These are phyloP conservation scores for Pentamera pediparva DNA, from an alignment of 53 echinoderm and acorn worm species.

Conservation along the genomic window DNA sequence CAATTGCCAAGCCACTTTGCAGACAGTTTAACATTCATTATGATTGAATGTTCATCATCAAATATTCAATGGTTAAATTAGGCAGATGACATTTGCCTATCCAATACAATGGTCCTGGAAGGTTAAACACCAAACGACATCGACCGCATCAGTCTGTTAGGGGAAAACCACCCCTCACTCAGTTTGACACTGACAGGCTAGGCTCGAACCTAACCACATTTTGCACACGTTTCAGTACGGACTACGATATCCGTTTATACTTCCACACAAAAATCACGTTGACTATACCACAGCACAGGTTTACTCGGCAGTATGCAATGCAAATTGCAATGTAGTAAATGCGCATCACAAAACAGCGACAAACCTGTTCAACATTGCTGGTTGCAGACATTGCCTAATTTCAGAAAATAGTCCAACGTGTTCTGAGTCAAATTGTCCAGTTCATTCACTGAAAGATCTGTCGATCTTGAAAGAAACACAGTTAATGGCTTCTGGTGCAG, in stretches of 20 bases:
- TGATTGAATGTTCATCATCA: no score
- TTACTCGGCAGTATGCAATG: no score
- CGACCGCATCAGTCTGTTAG: neutral
- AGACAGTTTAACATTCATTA: no score
- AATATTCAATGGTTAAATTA: no score
- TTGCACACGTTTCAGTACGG: neutral
- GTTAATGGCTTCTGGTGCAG: neutral
- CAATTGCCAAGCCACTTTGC: neutral
- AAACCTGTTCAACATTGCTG: conserved; percentile 97
- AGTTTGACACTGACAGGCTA: no score
- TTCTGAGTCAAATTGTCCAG: conserved; percentile 21
- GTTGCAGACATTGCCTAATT: conserved; percentile 96
- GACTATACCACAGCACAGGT: conserved; percentile 1
- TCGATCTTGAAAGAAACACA: neutral
- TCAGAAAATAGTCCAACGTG: conserved; percentile 40
- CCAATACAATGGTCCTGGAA: neutral
- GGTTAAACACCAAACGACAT: neutral
- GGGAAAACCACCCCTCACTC: no score
- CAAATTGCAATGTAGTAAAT: neutral
- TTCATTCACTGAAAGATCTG: neutral
- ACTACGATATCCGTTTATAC: neutral
- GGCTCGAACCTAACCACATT: neutral
- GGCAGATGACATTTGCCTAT: neutral
- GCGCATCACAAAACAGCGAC: conserved; percentile 24
- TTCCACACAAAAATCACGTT: conserved; percentile 14